Evolutionary conservation across 2,797 vertebrate genomes (phyloP).

Genomic region (Sparus aurata): DNA sequence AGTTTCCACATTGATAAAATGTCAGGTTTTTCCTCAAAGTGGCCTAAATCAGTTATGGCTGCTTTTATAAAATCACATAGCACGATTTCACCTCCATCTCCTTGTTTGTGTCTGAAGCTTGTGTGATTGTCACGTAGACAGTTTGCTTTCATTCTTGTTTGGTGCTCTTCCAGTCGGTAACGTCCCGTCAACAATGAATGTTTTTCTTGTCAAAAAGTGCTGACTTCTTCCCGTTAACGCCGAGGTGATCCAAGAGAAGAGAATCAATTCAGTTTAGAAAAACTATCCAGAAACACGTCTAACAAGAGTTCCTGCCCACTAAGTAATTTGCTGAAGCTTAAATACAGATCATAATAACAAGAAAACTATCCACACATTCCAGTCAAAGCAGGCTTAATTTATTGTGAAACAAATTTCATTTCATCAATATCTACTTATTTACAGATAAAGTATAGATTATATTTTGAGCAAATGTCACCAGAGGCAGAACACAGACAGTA

Average conservation of each 20-base stretch:
- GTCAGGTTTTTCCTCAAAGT: background rate
- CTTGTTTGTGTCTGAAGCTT: background rate
- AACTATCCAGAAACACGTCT: background rate
- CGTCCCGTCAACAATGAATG: background rate
- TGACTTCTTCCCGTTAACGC: background rate
- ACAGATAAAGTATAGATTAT: background rate
- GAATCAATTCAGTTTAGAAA: too few species aligned
- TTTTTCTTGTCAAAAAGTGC: background rate
- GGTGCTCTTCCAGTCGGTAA: background rate
- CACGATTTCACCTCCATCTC: background rate
- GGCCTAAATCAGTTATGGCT: background rate
- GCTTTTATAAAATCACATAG: background rate
- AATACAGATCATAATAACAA: background rate
- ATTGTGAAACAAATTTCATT: too few species aligned
- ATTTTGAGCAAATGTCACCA: background rate
- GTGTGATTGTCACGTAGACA: background rate
- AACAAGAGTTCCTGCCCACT: background rate
- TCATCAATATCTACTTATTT: background rate
- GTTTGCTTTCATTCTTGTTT: background rate
- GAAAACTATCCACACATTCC: background rate
- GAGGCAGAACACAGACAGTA: background rate
- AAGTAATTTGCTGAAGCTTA: too few species aligned
- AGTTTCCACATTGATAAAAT: background rate
- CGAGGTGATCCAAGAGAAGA: background rate
- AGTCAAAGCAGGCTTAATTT: background rate